These are phyloP conservation scores for Leptonema lineaticorne DNA, from an alignment of 1,140 invertebrate genomes.

Conservation along the genomic window DNA sequence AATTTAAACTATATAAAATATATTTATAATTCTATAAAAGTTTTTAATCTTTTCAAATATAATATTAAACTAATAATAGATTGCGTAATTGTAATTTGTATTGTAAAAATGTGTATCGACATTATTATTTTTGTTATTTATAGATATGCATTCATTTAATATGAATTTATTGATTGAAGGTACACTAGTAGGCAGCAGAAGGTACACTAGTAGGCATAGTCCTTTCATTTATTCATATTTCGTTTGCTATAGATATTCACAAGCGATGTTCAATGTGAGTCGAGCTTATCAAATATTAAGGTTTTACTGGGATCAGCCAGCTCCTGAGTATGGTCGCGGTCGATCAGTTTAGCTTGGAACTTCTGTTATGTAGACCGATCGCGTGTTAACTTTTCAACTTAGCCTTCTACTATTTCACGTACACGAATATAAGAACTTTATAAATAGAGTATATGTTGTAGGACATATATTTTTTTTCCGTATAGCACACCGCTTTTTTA, in stretches of 20 bases:
- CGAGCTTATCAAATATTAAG: slow-evolving; percentile 29
- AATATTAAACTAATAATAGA: no score
- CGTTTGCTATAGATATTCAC: not conserved
- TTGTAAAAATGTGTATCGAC: no score
- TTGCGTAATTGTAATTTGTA: no score
- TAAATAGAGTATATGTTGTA: not conserved
- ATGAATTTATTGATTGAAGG: slow-evolving; percentile 9
- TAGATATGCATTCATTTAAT: not conserved
- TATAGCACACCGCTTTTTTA: not conserved
- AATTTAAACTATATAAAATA: no score
- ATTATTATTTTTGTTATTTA: no score
- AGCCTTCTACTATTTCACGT: not conserved
- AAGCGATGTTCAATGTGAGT: not conserved
- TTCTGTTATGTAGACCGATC: slow-evolving; percentile 5
- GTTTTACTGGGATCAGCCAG: slow-evolving; percentile 1
- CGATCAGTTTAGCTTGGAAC: slow-evolving; percentile 22
- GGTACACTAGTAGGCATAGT: not conserved
- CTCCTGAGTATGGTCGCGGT: not conserved
- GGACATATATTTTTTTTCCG: not conserved
- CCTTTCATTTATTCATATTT: not conserved
- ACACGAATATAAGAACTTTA: not conserved
- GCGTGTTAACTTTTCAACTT: not conserved
- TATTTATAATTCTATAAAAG: no score
- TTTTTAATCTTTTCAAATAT: no score
- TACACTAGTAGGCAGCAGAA: not conserved